phyloP scores from a whole-genome alignment of 1,140 invertebrate species.

The Aradophagus sp. region DNA sequence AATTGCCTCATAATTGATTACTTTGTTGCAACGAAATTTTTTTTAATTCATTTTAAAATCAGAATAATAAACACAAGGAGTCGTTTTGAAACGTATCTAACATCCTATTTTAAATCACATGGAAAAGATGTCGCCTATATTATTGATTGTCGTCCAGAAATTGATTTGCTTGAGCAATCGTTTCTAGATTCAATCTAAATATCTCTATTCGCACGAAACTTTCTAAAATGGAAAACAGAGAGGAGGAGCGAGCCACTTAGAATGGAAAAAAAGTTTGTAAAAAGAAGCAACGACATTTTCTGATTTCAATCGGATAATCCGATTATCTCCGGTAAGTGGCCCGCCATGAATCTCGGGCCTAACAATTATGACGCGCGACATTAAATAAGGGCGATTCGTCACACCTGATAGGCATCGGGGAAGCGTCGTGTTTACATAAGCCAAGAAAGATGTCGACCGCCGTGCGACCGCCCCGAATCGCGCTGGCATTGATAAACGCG shows the following conservation, averaged over 20 bases:
- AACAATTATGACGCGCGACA: constrained; percentile 46
- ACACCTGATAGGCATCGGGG: constrained; percentile 51
- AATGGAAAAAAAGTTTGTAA: neutral
- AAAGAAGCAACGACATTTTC: constrained; percentile 39
- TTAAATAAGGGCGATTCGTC: constrained; percentile 50
- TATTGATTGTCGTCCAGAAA: no score
- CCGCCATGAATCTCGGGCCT: constrained; percentile 36
- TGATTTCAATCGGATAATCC: constrained; percentile 23
- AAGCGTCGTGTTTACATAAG: constrained; percentile 38
- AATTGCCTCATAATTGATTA: no score
- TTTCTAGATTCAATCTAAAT: no score
- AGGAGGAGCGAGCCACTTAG: neutral
- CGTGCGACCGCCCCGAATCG: constrained; percentile 12
- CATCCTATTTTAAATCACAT: no score
- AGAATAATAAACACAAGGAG: no score
- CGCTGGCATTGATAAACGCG: constrained; percentile 34
- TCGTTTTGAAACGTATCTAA: no score
- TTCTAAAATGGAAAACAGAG: no score
- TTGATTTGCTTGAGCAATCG: no score
- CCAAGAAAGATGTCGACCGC: constrained; percentile 18
- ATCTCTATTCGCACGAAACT: no score
- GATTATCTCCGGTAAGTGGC: constrained; percentile 14
- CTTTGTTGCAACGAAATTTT: no score
- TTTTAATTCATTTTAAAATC: no score
- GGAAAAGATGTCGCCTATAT: no score